Percentiles rank a stretch among this genome's conserved stretches.
Evolutionary conservation across 2,888 invertebrate species (phyloP).

Genomic region (Polylopha cassiicola): DNA sequence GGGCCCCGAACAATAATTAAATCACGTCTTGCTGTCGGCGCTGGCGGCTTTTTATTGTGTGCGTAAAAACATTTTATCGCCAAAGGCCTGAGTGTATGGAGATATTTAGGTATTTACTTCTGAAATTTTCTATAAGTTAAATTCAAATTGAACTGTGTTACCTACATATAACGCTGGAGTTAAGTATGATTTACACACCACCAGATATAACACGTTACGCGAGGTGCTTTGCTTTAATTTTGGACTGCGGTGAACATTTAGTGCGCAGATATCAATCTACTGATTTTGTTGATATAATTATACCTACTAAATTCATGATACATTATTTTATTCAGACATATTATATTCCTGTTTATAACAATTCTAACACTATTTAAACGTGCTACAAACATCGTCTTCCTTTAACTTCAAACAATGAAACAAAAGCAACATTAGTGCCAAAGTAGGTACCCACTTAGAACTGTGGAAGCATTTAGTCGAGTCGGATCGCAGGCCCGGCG

Average conservation of each 20-base stretch:
- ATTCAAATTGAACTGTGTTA: no score
- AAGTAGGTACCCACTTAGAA: constrained; percentile 4
- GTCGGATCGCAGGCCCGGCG: constrained; percentile 40
- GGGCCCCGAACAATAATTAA: constrained; percentile 26
- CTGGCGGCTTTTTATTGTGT: constrained; percentile 24
- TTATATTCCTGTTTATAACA: no score
- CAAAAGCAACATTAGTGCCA: constrained; percentile 10
- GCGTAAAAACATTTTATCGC: constrained; percentile 26
- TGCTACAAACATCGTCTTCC: no score
- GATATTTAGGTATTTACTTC: not conserved
- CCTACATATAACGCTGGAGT: not conserved
- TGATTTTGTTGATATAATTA: no score
- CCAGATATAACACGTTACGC: not conserved
- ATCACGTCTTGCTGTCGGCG: constrained; percentile 19
- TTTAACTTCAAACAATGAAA: no score
- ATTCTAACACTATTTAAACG: no score
- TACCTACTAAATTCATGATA: no score
- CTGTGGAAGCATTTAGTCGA: constrained; percentile 29
- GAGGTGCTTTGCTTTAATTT: no score
- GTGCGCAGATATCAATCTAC: no score
- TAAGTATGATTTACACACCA: not conserved
- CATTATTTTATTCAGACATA: no score
- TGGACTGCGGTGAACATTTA: no score
- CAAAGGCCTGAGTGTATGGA: constrained; percentile 1
- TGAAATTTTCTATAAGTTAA: no score